Conservation (phyloP, 2,888 invertebrate species). For the Spialia ferax region DNA sequence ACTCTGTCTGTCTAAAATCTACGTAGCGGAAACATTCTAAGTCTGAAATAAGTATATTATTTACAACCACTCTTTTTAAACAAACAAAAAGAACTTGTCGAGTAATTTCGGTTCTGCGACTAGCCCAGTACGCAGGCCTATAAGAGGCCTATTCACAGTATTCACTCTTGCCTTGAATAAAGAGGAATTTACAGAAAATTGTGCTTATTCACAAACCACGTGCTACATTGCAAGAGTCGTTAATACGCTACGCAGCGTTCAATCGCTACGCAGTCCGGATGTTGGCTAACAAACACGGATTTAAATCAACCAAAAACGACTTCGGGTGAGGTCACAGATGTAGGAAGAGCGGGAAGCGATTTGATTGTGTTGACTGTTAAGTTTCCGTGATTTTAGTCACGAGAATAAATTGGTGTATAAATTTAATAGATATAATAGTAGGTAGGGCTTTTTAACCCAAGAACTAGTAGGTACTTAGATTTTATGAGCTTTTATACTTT, state of each 20-base stretch:
- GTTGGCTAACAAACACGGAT: slow-evolving; percentile 66
- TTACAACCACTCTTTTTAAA: no score
- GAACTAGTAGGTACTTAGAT: no score
- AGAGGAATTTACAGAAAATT: not conserved
- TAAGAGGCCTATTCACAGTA: not conserved
- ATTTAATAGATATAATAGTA: no score
- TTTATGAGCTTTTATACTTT: no score
- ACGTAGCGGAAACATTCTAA: no score
- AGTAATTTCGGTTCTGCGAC: no score
- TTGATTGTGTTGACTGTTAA: not conserved
- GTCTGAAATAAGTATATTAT: no score
- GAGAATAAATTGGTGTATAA: no score
- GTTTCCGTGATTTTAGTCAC: no score
- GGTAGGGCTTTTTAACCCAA: no score
- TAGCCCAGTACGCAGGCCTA: not conserved
- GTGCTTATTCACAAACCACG: slow-evolving; percentile 44
- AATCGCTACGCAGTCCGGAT: slow-evolving; percentile 59
- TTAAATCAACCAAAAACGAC: slow-evolving; percentile 71
- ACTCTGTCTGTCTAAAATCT: no score
- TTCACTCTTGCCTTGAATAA: not conserved
- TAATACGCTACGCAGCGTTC: slow-evolving; percentile 52
- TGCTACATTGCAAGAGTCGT: slow-evolving; percentile 62
- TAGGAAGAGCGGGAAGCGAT: not conserved
- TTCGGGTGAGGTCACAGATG: slow-evolving; percentile 19
- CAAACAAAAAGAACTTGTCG: no score